Evolutionary conservation across 2,888 invertebrate genomes (phyloP), one percentile per base, ranked within the genome.

Genomic region (Platycnemis pennipes): DNA sequence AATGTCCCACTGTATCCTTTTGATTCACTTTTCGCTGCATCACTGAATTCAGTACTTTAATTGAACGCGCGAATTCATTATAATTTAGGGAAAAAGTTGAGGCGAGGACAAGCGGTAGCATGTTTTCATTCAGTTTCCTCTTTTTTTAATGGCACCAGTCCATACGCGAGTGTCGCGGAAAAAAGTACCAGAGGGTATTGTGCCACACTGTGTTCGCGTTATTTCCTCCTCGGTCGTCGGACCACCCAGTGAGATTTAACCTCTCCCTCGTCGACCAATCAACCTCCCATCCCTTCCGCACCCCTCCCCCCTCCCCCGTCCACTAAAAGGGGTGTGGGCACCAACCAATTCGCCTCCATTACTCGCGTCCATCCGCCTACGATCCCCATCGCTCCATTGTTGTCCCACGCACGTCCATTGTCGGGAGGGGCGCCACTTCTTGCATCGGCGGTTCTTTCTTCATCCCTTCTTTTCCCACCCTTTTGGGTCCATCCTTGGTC

Each of bases 341-440:
- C 63, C 86, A 22, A 42, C 87, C 26, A 11, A 26, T 87, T 46
- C 45, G 87, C n/a, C 46, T 45, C 87, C 42, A 42, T 42, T 86
- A 42, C 86, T 31, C 88, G 16, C 46, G 26, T 87, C n/a, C n/a
- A 13, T 44, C 37, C 42, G 45, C 53, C 31, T 16, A 16, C 89
- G 37, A 22, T 37, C 49, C 8, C 53, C 37, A 46, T 46, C 26
- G 4, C 42, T 63, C 91, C 63, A 91, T 63, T 63, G 44, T 91
- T 63, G 63, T 63, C 63, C 44, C 56, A 63, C 91, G 91, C 91
- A 44, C 44, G 91, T 69, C 91, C 63, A 91, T 91, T 91, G 89
- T 53, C 53, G 89, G 19, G 16, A 26, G 37, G 16, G 37, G 45
- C 46, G 49, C 31, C 53, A 8, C 49, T 22, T 5, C 49, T 13